Evolutionary conservation across 1,140 invertebrate species (phyloP), one percentile per base, ranked within the genome.

Genomic region (Brachionus plicatilis): DNA sequence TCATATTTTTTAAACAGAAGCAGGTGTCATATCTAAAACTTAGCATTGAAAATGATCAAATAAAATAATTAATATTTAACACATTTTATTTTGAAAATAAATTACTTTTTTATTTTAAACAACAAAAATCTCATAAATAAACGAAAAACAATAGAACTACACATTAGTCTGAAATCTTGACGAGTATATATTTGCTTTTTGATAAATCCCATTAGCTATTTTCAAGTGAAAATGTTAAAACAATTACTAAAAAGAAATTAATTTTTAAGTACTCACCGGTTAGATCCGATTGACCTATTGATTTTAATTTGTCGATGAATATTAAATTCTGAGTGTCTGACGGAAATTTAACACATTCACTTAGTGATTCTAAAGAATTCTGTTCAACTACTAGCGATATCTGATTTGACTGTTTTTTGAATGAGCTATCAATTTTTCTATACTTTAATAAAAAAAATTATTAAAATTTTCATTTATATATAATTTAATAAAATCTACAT

Each of bases 361-460:
- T 76, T 11, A 76, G 27, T n/a, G 72, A 50, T 76, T 76, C 72
- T 11, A 50, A 24, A 29, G 72, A 76, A 50, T 76, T 76, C 14
- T 76, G 72, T 50, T 76, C 72, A 5, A 75, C 45, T 76, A 76
- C n/a, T 53, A 76, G 27, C 3, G 72, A 76, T 20, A 76, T 76
- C 50, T 76, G 72, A 76, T 76, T 76, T n/a, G 72, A 76, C 72
- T 76, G 72, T 76, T 47, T 76, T 76, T 76, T 76, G 33, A 76
- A 76, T 76, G 72, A 76, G 20, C n/a, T 76, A 47, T 76, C 72
- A 76, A 76, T 76, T 50, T 76, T 76, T 37, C 72, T 43, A n/a
- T 76, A 45, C 72, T 76, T 75, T 75, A 8, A 4, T 75, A 47
- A 45, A 43, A 75, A 70, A 27, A 27, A 43, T 41, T 12, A 76